Base-by-base conservation (phyloP, 1,140 invertebrate species). In the Drosophila oshimai region DNA sequence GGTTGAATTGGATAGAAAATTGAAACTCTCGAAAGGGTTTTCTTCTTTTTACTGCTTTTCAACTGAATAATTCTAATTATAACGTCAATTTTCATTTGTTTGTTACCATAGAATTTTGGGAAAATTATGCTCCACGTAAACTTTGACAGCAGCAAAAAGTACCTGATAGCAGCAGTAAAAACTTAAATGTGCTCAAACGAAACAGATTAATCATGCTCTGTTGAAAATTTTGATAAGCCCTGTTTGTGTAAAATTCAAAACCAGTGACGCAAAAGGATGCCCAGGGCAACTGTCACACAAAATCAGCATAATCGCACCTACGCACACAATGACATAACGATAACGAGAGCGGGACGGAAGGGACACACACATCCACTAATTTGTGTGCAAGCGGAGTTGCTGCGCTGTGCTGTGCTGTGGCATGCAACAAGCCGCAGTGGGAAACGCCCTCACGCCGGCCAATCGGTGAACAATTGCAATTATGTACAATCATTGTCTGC, bases 381-480 rank as follows among this genome's bases (percentile, higher is more conserved):
- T 81, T 76, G 61, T 45, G 41, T 55, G 28, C 15, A 12, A 12
- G 31, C 36, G 20, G 17, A 42, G 45, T 24, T 44, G 29, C 29
- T 42, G 22, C 6, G 15, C 18, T 39, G 50, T 44, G 29, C 29
- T 42, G 22, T 7, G 15, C 18, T 39, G 50, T 13, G 62, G 42
- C 67, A 71, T 72, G 68, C 68, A 72, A 72, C 67, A 72, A 72
- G 68, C 68, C 54, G 46, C 67, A 34, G 15, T 53, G 58, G 58
- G 58, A 47, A 28, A 61, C 55, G 61, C 57, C 61, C 61, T 20
- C 57, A 47, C 65, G 67, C 67, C 69, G 42, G 22, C 65, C 51
- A 70, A 69, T 70, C 64, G 61, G 17, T 61, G 55, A 72, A 72
- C 68, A 72, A 72, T 71, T 72, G 68, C 68, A 72, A 72, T 72